Conservation (phyloP, 2,888 invertebrate genomes). For the Eutolmus rufibarbis region DNA sequence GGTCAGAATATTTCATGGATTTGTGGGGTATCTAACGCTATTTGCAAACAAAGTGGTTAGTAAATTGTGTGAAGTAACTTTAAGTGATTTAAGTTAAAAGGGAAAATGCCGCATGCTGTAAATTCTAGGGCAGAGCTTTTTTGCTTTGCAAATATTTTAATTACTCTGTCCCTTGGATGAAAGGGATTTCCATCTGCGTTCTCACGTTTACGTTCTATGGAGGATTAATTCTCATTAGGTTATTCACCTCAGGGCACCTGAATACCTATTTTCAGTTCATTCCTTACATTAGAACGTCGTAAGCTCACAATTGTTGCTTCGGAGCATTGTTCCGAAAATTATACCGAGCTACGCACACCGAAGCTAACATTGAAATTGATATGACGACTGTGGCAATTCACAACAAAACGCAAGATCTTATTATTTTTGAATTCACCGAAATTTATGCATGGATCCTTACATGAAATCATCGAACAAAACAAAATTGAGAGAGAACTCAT, state of each 20-base stretch:
- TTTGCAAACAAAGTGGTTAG: background rate
- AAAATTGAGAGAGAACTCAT: no score
- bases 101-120: background rate
- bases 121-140: background rate
- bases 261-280: background rate
- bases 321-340: background rate
- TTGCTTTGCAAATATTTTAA: background rate
- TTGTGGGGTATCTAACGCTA: background rate
- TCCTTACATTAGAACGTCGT: background rate
- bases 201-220: background rate
- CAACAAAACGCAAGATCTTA: background rate
- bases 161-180: background rate
- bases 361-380: background rate
- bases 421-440: background rate
- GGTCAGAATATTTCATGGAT: background rate
- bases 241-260: background rate
- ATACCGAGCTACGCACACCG: background rate
- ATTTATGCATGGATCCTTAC: no score
- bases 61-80: background rate
- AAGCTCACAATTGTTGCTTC: background rate
- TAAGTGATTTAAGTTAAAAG: background rate
- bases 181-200: background rate
- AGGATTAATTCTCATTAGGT: background rate
- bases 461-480: background rate
- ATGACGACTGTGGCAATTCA: background rate